Base-by-base conservation (phyloP, 2,888 invertebrate species). In the Ormyrus pomaceus region DNA sequence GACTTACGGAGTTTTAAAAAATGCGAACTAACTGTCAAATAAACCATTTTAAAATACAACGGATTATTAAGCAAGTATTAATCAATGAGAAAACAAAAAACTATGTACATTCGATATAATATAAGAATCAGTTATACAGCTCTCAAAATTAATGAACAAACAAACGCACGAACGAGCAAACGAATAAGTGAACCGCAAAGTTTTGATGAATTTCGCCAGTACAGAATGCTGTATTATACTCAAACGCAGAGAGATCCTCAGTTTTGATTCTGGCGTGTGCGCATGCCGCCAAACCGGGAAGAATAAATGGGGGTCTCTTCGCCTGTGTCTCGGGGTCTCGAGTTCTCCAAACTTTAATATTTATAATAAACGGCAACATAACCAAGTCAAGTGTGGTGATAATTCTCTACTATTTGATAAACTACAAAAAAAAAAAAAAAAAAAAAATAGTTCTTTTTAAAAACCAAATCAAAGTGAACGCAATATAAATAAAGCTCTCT, bases 401-500 rank as follows among this genome's bases (percentile, higher is more conserved):
- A 85, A 87, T 85, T 87, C 84, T 87, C 88, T 89, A 89, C 88
- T 86, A 86, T 86, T 77, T 65, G 70, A 59, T 86, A 85, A 86
- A 88, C 88, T 89, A 90, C 89, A 83, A 88, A 90, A 85, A 86
- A 79, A 86, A 88, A 83, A n/a, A n/a, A n/a, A n/a, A n/a, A n/a
- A 82, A 75, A 70, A 68, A 77, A 75, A 34, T 34, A 34, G 34
- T 34, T 34, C 34, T 34, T 2, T 4, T 83, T 82, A 79, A 34
- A 88, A 88, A 87, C 81, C 76, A 84, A 34, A 34, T 34, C 34
- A 83, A 89, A 85, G 86, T 85, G 84, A 89, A 89, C 87, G 87
- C 86, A 88, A 86, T 87, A 34, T 34, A 88, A 89, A 91, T 92
- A 91, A 91, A 91, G 93, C 93, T 93, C 93, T 93, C 93, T 93